Conservation (phyloP, 2,113 vertebrate species). For the Leptobrachium ailaonicum region DNA sequence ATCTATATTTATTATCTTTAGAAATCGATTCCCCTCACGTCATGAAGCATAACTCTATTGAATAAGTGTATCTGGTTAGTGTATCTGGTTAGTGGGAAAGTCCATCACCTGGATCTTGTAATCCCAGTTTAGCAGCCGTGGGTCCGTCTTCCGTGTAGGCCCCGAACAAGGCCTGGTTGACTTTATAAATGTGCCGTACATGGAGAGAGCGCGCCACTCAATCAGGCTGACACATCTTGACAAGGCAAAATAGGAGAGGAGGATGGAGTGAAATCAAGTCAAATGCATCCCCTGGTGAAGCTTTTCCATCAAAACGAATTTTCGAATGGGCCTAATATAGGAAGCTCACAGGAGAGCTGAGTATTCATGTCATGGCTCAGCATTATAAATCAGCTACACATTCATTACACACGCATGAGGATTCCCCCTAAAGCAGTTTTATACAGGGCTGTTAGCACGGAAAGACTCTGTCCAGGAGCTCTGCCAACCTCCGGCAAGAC, state of each 20-base stretch:
- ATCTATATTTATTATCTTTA: no score
- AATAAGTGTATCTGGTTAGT: no score
- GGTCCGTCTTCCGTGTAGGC: not conserved
- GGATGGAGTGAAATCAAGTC: not conserved
- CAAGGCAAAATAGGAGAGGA: slow-evolving; percentile 1
- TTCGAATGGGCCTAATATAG: not conserved
- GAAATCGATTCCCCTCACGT: no score
- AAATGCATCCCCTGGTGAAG: not conserved
- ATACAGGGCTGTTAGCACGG: not conserved
- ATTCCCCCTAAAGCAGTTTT: slow-evolving; percentile 1
- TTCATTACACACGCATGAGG: not conserved
- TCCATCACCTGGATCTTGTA: no score
- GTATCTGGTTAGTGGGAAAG: no score
- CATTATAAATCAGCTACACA: slow-evolving; percentile 3
- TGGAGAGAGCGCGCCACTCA: not conserved
- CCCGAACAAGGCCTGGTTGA: not conserved
- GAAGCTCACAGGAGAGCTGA: not conserved
- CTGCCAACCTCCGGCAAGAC: not conserved
- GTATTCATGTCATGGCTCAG: not conserved
- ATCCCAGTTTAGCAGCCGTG: not conserved
- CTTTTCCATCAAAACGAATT: not conserved
- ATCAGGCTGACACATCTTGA: slow-evolving; percentile 11
- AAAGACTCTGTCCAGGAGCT: not conserved
- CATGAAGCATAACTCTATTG: no score
- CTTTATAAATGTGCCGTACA: not conserved